Conservation (phyloP, 2,888 invertebrate genomes). For the Acleris emargana region DNA sequence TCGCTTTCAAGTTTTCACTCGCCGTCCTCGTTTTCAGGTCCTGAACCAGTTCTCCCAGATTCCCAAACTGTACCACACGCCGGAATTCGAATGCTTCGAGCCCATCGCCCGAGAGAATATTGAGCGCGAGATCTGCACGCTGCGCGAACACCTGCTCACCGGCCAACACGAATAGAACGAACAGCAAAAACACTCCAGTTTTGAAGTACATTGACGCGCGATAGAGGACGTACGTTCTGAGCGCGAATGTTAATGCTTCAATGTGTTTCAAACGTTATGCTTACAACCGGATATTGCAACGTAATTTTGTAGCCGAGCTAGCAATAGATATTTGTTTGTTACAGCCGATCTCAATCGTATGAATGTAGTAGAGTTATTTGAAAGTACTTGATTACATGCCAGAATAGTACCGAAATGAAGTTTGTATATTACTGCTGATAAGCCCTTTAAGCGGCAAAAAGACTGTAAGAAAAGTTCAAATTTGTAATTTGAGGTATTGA, state of each 20-base stretch:
- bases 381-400: background rate
- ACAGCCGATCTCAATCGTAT: background rate
- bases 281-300: background rate
- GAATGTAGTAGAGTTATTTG: background rate
- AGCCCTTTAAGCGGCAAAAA: background rate
- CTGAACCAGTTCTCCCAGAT: conserved; percentile 69
- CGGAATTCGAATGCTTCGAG: conserved; percentile 70
- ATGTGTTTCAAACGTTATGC: no score
- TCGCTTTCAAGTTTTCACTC: no score
- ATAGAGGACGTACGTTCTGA: no score
- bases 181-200: background rate
- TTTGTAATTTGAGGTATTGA: no score
- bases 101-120: conserved; percentile 70
- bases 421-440: background rate
- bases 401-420: background rate
- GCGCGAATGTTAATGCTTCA: no score
- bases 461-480: no score
- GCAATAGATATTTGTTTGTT: background rate
- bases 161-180: conserved; percentile 53
- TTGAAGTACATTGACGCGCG: no score
- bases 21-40: conserved; percentile 54
- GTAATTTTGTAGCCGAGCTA: conserved; percentile 11
- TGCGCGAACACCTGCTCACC: conserved; percentile 61
- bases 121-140: conserved; percentile 64
- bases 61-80: conserved; percentile 69